These are phyloP conservation scores for Exocentrus adspersus DNA, from an alignment of 2,888 invertebrate genomes.

Conservation along the genomic window DNA sequence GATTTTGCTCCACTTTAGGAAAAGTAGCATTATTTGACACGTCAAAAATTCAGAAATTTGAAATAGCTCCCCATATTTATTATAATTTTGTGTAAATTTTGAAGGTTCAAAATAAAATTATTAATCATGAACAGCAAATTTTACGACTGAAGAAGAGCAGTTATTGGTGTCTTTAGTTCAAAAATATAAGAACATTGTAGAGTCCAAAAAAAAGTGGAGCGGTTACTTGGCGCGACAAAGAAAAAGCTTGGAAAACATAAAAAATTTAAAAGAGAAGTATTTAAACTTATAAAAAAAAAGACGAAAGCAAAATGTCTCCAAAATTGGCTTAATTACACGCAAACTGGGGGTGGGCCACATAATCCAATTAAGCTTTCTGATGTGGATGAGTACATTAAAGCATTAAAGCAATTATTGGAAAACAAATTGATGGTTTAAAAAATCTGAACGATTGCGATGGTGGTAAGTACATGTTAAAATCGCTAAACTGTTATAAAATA, in stretches of 20 bases:
- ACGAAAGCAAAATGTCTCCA: background rate
- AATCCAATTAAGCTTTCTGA: background rate
- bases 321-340: background rate
- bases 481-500: too few relatives aligned
- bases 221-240: background rate
- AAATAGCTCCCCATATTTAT: too few relatives aligned
- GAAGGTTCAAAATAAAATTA: too few relatives aligned
- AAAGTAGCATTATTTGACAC: too few relatives aligned
- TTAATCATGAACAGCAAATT: background rate
- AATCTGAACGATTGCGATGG: background rate
- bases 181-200: background rate
- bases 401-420: conserved; percentile 1
- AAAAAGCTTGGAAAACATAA: background rate
- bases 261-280: conserved; percentile 11
- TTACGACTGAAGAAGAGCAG: conserved; percentile 3
- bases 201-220: conserved; percentile 2
- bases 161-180: background rate
- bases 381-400: background rate
- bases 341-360: background rate
- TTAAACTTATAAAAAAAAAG: background rate
- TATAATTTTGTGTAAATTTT: too few relatives aligned
- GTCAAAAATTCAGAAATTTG: too few relatives aligned
- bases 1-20: too few relatives aligned
- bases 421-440: background rate
- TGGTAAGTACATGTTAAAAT: too few relatives aligned